A percentile compares a stretch with the other conserved stretches of the same genome.
Evolutionary conservation across 2,888 invertebrate species (phyloP).

Genomic region (Hirtodrosophila alboralis): DNA sequence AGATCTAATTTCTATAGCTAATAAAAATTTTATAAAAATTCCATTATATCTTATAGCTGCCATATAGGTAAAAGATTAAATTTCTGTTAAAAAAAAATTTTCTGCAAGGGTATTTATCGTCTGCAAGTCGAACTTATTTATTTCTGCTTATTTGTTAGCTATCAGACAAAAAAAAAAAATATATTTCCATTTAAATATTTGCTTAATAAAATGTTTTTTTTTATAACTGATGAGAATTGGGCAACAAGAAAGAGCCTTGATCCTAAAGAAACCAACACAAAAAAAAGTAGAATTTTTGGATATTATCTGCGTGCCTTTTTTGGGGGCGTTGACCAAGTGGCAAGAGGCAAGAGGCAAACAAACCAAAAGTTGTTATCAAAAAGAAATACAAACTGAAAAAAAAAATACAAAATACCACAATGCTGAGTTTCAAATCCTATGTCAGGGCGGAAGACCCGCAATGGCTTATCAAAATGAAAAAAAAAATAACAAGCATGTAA

Average conservation of each 20-base stretch:
- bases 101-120: no score
- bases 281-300: no score
- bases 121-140: no score
- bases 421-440: constrained; percentile 62
- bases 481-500: constrained; percentile 30
- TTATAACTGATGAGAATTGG: constrained; percentile 11
- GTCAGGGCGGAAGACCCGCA: constrained; percentile 68
- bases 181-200: constrained; percentile 33
- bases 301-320: constrained; percentile 15
- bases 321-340: constrained; percentile 67
- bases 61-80: no score
- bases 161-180: constrained; percentile 19
- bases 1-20: no score
- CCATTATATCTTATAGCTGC: no score
- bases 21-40: no score
- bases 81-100: no score
- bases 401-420: constrained; percentile 17
- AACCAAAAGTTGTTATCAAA: constrained; percentile 44
- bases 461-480: constrained; percentile 65
- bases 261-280: no score
- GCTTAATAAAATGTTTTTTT: constrained; percentile 24
- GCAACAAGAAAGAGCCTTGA: constrained; percentile 22
- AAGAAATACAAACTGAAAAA: constrained; percentile 21
- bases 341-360: constrained; percentile 26
- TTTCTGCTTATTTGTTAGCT: no score